phyloP scores from a whole-genome alignment of 2,888 invertebrate genomes.

The Lasioglossum malachurum region DNA sequence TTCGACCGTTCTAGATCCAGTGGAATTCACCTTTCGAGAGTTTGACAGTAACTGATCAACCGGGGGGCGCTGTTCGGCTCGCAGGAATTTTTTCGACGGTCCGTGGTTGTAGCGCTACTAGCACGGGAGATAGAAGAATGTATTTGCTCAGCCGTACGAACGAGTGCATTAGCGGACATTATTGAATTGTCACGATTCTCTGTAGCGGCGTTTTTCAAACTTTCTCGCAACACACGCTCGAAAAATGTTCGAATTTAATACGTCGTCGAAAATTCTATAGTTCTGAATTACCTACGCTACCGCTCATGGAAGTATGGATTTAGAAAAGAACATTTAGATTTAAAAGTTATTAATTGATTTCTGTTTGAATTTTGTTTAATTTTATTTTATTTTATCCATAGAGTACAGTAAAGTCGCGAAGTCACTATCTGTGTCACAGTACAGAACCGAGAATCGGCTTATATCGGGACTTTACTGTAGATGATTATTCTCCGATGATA shows the following conservation, averaged over 20 bases:
- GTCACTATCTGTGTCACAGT: no score
- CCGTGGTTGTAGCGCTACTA: not conserved
- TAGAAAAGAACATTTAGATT: no score
- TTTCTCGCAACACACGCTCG: not conserved
- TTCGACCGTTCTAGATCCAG: not conserved
- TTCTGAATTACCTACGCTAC: not conserved
- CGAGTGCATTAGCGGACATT: not conserved
- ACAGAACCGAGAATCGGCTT: no score
- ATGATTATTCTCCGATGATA: no score
- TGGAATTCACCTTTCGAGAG: not conserved
- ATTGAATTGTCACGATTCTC: not conserved
- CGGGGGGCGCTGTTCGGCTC: not conserved
- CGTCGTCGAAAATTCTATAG: not conserved
- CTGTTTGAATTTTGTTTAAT: no score
- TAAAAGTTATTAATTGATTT: no score
- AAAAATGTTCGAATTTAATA: not conserved
- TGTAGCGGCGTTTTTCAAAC: not conserved
- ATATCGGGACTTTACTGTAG: no score
- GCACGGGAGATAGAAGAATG: not conserved
- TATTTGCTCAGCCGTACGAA: not conserved
- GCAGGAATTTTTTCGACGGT: not conserved
- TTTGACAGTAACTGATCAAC: constrained; percentile 14
- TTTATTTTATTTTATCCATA: no score
- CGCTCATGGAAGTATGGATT: no score
- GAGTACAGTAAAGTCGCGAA: no score